Base-by-base conservation (phyloP, 2,888 invertebrate species). In the Molanna angustata region DNA sequence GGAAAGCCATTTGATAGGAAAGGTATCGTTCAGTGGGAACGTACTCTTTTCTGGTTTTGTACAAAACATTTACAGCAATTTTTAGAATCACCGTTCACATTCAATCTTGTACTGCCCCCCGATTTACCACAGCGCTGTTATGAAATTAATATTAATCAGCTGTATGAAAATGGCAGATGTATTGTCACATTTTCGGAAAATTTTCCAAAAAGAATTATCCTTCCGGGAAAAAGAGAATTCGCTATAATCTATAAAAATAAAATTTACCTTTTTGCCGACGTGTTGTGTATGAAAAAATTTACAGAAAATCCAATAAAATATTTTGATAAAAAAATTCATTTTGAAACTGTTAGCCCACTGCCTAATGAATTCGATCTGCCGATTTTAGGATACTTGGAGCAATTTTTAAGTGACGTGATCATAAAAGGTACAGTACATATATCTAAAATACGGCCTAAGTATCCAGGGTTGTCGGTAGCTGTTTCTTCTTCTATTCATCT, bases 1-100 rank as follows among this genome's bases (percentile, higher is more conserved):
- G 71, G 71, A 0, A 69, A 67, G 39, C 77, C 78, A 4, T 73
- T 77, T 1, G 73, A 80, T 62, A 74, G 77, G 60, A 72, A 71
- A 37, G 82, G 83, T 4, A 62, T 83, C 43, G 69, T 84, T 1
- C 80, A 82, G 57, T 84, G 72, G 62, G 66, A 69, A 55, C 66
- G 74, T 21, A 63, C 67, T 43, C 81, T 76, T 65, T 85, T 83
- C 62, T 86, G 84, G 83, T 62, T 83, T 40, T 86, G 86, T 61
- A 46, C 64, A 0, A 66, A 73, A 17, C 85, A 86, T 61, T 65
- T 76, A 11, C 63, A 71, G 22, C 61, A 64, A 27, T 81, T 83
- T 55, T 57, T 76, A 16, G 62, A 67, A 70, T 57, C 80, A 83
- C 1, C 62, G 68, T 4, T 54, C 52, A 13, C 76, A 71, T 63